Evolutionary conservation across 1,140 invertebrate genomes (phyloP).

Genomic region (Chironomus tepperi): DNA sequence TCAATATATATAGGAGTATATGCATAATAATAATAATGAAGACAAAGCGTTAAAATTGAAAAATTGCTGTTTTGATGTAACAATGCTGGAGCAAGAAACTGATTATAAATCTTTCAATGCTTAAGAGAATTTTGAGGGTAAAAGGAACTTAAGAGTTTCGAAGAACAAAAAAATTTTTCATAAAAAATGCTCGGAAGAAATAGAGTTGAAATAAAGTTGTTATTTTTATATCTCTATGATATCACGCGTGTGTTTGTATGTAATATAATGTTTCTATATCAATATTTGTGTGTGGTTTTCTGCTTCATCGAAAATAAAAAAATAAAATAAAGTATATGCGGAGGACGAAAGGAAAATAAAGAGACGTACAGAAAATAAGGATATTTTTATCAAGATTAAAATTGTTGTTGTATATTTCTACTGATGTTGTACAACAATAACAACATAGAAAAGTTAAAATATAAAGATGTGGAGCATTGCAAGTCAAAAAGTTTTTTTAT

Average conservation of each 20-base stretch:
- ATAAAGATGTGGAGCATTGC: neutral
- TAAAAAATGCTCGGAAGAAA: neutral
- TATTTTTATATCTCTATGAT: neutral
- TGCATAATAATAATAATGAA: neutral
- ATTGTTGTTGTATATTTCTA: neutral
- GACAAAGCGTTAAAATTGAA: neutral
- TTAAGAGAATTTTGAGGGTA: neutral
- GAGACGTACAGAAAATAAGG: neutral
- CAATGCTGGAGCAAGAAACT: neutral
- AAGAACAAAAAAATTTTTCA: neutral
- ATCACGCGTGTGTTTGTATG: neutral
- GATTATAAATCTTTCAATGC: conserved; percentile 13
- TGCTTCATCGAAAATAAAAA: neutral
- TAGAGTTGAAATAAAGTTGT: conserved; percentile 8
- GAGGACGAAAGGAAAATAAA: neutral
- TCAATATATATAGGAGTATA: neutral
- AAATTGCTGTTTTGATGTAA: neutral
- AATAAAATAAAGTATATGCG: neutral
- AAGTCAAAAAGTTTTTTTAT: neutral
- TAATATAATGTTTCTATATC: too few species aligned
- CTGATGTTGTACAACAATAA: too few species aligned
- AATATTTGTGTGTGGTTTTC: neutral
- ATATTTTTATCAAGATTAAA: conserved; percentile 23
- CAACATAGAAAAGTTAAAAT: neutral
- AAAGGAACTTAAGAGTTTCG: too few species aligned